A percentile compares a stretch with the other conserved stretches of the same genome.
Evolutionary conservation across 2,797 vertebrate genomes (phyloP).

Genomic region (Clarias laeviceps): DNA sequence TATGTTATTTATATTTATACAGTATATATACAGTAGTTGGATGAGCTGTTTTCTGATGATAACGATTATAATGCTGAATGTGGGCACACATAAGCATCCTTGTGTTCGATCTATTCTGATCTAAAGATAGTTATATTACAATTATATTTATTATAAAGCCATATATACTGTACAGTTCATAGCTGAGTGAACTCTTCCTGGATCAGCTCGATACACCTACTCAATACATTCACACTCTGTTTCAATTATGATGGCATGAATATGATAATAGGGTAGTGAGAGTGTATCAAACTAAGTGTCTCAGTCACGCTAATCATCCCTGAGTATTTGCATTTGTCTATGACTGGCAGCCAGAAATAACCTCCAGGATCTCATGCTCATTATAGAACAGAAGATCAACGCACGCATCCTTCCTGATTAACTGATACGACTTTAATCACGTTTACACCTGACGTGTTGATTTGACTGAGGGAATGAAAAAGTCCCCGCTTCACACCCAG

Average conservation of each 20-base stretch:
- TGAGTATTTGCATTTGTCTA: background rate
- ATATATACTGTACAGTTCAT: background rate
- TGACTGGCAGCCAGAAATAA: background rate
- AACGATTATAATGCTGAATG: background rate
- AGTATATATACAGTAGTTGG: background rate
- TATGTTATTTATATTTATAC: background rate
- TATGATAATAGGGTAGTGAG: slow-evolving; percentile 22
- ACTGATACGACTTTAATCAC: background rate
- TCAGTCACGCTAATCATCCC: background rate
- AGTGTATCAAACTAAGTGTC: background rate
- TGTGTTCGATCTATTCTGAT: background rate
- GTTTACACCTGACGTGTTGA: background rate
- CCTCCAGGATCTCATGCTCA: background rate
- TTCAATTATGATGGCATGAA: background rate
- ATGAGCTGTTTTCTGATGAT: background rate
- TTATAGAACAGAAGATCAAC: background rate
- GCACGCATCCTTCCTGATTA: background rate
- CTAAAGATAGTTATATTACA: background rate
- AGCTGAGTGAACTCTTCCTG: background rate
- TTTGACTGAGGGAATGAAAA: background rate
- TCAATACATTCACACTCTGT: too few species aligned
- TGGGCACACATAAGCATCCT: background rate
- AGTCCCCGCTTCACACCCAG: background rate
- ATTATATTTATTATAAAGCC: background rate
- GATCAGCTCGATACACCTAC: background rate